Evolutionary conservation across 2,888 invertebrate species (phyloP).

Genomic region (Orthonychiurus folsomi): DNA sequence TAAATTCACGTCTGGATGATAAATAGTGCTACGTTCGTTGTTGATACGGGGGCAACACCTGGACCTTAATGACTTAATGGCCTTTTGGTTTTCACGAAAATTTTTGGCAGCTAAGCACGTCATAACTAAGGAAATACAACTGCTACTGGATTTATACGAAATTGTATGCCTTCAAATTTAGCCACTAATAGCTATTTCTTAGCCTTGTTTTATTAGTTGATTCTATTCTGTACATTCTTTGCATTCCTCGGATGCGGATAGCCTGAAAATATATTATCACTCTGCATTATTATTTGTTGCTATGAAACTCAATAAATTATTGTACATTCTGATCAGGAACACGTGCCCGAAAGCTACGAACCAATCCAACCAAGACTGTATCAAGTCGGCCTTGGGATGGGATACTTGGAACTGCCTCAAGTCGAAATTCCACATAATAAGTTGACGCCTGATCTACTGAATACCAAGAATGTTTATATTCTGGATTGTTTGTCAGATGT

Average conservation of each 20-base stretch:
- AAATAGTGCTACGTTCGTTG: neutral
- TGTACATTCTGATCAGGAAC: constrained; percentile 61
- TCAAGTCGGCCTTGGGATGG: constrained; percentile 95
- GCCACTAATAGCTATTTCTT: too few relatives aligned
- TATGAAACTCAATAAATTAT: too few relatives aligned
- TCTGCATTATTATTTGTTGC: constrained; percentile 7
- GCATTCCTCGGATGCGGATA: too few relatives aligned
- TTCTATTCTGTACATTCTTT: too few relatives aligned
- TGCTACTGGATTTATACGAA: too few relatives aligned
- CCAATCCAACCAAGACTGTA: constrained; percentile 69
- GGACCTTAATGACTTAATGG: neutral
- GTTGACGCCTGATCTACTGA: constrained; percentile 65
- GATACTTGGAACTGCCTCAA: constrained; percentile 95
- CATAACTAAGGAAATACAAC: too few relatives aligned
- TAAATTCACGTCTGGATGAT: neutral
- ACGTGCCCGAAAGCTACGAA: constrained; percentile 58
- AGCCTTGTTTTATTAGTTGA: too few relatives aligned
- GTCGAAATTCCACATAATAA: constrained; percentile 67
- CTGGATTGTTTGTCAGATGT: constrained; percentile 88
- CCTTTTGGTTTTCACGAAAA: constrained; percentile 13
- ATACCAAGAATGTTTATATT: constrained; percentile 89
- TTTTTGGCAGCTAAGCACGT: constrained; percentile 2
- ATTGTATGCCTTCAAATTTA: too few relatives aligned
- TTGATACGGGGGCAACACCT: neutral
- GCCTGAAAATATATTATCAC: too few relatives aligned